Percentiles rank a stretch among this genome's conserved stretches.
Conservation (phyloP, 2,888 invertebrate genomes). For the Andrena flavipes region DNA sequence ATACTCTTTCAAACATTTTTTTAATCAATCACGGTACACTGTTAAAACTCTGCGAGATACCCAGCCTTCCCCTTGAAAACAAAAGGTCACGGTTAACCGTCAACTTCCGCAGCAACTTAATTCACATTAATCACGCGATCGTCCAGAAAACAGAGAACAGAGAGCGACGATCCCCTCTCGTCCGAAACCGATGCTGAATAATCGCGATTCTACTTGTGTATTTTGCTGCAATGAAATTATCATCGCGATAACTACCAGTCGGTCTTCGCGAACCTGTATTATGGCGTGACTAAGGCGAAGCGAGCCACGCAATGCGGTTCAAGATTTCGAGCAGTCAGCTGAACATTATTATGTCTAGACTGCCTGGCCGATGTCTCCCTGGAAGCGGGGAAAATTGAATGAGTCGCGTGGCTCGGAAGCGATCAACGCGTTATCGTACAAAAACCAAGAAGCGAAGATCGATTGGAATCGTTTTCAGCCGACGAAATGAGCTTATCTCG, state of each 20-base stretch:
- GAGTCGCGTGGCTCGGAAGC: too few relatives aligned
- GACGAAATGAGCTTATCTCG: background rate
- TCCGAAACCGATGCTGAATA: too few relatives aligned
- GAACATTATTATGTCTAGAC: background rate
- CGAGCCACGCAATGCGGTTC: background rate
- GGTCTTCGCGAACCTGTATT: background rate
- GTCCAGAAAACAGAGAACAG: background rate
- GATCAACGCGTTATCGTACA: too few relatives aligned
- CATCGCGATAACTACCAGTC: background rate
- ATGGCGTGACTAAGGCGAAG: background rate
- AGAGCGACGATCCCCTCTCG: background rate
- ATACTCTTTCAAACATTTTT: slow-evolving; percentile 1
- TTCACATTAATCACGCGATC: slow-evolving; percentile 25
- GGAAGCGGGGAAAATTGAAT: background rate
- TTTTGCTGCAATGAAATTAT: background rate
- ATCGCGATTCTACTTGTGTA: too few relatives aligned
- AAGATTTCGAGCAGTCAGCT: too few relatives aligned
- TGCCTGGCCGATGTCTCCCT: background rate
- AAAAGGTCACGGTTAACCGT: slow-evolving; percentile 24
- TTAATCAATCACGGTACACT: background rate
- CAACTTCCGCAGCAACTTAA: background rate
- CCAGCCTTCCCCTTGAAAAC: background rate
- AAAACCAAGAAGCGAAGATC: too few relatives aligned
- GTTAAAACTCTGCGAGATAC: background rate
- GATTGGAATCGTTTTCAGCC: background rate